Base-by-base conservation (phyloP, 1,140 invertebrate species). In the Philopotamus ludificatus region DNA sequence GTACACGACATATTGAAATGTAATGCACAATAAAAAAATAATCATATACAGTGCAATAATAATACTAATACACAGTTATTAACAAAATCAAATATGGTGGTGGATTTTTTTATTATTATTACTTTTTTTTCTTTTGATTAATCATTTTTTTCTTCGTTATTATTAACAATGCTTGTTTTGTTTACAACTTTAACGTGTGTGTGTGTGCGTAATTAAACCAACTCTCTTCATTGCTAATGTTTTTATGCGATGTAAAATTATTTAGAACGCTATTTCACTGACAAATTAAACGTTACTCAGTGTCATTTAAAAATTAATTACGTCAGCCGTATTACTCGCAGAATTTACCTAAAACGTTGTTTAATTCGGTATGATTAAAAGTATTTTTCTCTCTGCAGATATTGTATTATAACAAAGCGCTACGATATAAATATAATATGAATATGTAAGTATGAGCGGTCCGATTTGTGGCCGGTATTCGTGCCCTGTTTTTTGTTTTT, bases 271-370 rank as follows among this genome's bases (percentile, higher is more conserved):
- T 51, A n/a, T 51, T 51, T 51, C 23, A 51, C 49, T 51, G 49
- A 25, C 49, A 54, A 54, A 54, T 54, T 54, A 54, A 54, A 54
- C 21, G 26, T 54, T 34, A 34, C 51, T 54, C 41, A 54, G 51
- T 54, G 51, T 54, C 26, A 34, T 15, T 54, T 34, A 34, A 34
- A 54, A 54, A 34, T 34, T 54, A 34, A 54, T 54, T 54, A 54
- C 51, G 26, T 54, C 23, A 54, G 26, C 51, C 23, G 26, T 54
- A 20, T 54, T 34, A 54, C 51, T 15, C 23, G 41, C 51, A 54
- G 41, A n/a, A 34, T 34, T 54, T 34, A 34, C 51, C 25, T 54
- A 34, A 34, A 34, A 54, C 51, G 41, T 54, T 54, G 41, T 54
- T 54, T 54, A 54, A 54, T 54, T 54, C n/a, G 41, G 28, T 54